Percentiles rank a stretch among this genome's conserved stretches.
Conservation (phyloP, 2,113 vertebrate genomes). For the Prinia subflava region DNA sequence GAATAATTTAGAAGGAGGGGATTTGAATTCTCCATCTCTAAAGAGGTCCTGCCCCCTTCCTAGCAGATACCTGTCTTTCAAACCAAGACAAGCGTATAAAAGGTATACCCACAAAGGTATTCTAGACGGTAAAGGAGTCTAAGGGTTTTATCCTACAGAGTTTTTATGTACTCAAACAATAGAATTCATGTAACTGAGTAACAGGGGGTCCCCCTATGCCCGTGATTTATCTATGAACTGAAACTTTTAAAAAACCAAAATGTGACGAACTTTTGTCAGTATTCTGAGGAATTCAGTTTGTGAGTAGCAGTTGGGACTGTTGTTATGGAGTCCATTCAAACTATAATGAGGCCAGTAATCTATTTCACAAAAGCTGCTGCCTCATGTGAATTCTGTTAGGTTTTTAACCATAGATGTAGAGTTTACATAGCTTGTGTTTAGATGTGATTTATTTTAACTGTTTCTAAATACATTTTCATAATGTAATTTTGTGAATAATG, state of each 20-base stretch:
- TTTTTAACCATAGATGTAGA: background rate
- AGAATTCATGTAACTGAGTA: background rate
- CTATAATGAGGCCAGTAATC: background rate
- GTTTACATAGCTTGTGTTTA: background rate
- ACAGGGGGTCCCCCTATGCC: background rate
- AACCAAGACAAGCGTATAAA: fast-evolving
- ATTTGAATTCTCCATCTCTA: no score
- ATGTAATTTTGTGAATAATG: background rate
- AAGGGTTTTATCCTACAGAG: background rate
- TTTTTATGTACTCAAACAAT: background rate
- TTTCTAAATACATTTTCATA: background rate
- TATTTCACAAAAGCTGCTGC: background rate
- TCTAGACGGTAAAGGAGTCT: background rate
- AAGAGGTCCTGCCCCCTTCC: no score
- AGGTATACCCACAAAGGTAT: background rate
- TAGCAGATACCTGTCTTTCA: no score
- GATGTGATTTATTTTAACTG: background rate
- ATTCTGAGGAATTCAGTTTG: background rate
- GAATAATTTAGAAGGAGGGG: no score
- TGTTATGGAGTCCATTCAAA: fast-evolving
- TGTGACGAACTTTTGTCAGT: background rate
- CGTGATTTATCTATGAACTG: background rate
- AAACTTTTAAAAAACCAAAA: background rate
- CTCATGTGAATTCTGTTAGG: background rate
- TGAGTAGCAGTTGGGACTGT: background rate